phyloP scores from a whole-genome alignment of 2,113 vertebrate genomes.

The Egretta garzetta region DNA sequence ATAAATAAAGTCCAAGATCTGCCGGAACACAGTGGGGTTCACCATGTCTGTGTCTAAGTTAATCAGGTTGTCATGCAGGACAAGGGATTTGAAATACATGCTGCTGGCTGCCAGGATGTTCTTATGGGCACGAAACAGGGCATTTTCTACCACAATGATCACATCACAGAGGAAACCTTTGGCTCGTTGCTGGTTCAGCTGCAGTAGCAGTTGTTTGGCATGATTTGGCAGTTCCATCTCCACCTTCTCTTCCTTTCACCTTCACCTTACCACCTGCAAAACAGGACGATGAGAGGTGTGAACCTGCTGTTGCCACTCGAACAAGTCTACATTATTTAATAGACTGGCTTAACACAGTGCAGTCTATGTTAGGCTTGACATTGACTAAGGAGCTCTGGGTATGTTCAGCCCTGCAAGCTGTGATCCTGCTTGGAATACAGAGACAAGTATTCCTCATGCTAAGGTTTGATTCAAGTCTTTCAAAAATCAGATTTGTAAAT shows the following conservation, averaged over 20 bases:
- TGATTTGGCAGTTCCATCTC: constrained; percentile 99
- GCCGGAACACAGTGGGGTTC: constrained; percentile 93
- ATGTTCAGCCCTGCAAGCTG: background rate
- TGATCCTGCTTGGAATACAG: background rate
- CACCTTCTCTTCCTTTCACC: constrained; percentile 85
- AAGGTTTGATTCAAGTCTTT: background rate
- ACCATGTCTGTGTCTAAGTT: constrained; percentile 99
- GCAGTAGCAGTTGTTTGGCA: constrained; percentile 98
- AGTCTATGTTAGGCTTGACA: background rate
- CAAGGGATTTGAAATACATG: constrained; percentile 98
- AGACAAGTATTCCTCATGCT: background rate
- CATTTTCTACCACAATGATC: constrained; percentile 98
- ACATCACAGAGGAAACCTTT: constrained; percentile 99
- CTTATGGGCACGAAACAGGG: constrained; percentile 97
- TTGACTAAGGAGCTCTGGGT: background rate
- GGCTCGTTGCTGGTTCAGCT: constrained; percentile 99
- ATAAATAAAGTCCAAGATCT: constrained; percentile 98
- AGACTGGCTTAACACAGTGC: background rate
- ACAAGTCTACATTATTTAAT: background rate
- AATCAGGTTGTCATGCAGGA: constrained; percentile 98
- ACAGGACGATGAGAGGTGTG: constrained; percentile 44
- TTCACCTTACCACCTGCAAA: constrained; percentile 86
- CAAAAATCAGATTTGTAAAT: background rate
- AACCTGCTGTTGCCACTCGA: background rate
- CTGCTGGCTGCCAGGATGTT: constrained; percentile 97